Conservation (phyloP, 2,888 invertebrate species). For the Muschampia plurimacula region DNA sequence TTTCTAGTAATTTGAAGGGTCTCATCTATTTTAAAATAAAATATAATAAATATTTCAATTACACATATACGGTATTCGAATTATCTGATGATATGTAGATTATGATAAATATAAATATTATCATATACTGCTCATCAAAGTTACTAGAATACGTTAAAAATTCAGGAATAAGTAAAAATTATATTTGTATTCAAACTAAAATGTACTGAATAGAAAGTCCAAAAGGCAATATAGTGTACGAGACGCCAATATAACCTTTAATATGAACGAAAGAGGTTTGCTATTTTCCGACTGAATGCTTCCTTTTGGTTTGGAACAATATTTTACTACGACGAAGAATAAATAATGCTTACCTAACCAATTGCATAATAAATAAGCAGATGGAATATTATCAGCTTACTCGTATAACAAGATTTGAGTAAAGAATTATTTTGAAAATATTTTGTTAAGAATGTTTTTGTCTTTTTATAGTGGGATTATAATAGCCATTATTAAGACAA, state of each 20-base stretch:
- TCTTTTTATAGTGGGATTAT: no score
- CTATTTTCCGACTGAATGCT: conserved; percentile 53
- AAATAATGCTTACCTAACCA: conserved; percentile 42
- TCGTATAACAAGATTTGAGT: background rate
- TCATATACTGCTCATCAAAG: no score
- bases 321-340: conserved; percentile 46
- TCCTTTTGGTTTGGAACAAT: conserved; percentile 51
- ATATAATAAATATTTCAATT: no score
- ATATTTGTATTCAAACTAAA: conserved; percentile 11
- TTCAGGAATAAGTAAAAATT: background rate
- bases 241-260: conserved; percentile 10
- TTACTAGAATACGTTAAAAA: background rate
- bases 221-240: conserved; percentile 15
- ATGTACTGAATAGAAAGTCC: conserved; percentile 14
- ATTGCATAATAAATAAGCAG: conserved; percentile 21
- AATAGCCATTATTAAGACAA: no score
- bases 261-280: conserved; percentile 38
- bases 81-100: no score
- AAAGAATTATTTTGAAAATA: background rate
- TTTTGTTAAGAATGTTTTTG: background rate
- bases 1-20: no score
- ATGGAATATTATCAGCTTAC: conserved; percentile 8
- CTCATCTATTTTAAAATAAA: no score
- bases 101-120: no score
- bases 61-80: no score